Evolutionary conservation across 2,888 invertebrate species (phyloP).

Genomic region (Limnephilus auricula): DNA sequence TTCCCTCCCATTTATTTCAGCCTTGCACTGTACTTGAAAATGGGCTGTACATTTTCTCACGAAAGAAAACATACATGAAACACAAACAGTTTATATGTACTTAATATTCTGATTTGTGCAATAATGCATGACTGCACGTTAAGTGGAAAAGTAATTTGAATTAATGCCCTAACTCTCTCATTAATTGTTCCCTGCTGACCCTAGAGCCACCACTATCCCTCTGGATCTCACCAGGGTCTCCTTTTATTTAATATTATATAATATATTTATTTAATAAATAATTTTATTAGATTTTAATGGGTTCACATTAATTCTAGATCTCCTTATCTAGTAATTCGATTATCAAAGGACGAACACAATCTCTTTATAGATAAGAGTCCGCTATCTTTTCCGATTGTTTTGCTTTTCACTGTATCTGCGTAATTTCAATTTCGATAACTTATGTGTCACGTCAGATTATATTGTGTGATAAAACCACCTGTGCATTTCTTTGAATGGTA

Average conservation of each 20-base stretch:
- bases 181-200: neutral
- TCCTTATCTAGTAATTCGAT: neutral
- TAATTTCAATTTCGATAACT: neutral
- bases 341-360: neutral
- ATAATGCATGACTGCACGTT: too few species aligned
- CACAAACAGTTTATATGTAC: too few species aligned
- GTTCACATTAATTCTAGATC: neutral
- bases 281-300: too few species aligned
- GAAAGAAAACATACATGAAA: too few species aligned
- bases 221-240: neutral
- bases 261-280: too few species aligned
- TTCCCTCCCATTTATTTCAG: too few species aligned
- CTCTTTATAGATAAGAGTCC: neutral
- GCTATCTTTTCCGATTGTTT: neutral
- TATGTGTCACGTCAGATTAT: neutral
- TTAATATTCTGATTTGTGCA: too few species aligned
- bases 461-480: neutral
- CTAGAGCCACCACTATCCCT: neutral
- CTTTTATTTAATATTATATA: neutral
- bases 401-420: neutral
- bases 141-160: too few species aligned
- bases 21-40: too few species aligned
- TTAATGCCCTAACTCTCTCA: too few species aligned
- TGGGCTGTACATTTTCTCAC: too few species aligned
- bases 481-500: neutral